These are phyloP conservation scores for Bellardia bayeri DNA, from an alignment of 2,888 invertebrate species.

Conservation along the genomic window DNA sequence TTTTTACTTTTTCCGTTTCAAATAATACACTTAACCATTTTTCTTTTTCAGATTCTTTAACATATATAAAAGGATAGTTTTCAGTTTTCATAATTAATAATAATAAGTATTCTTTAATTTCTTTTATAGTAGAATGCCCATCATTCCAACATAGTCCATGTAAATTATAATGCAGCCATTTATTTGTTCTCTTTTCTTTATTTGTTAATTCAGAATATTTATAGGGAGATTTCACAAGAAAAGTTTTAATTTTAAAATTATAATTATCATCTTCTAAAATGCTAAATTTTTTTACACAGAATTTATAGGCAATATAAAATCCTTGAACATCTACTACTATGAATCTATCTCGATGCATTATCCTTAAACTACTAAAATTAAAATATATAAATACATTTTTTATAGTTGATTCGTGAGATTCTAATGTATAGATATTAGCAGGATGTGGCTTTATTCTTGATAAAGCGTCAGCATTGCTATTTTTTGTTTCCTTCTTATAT, in stretches of 20 bases:
- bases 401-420: too few relatives aligned
- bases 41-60: slow-evolving; percentile 25
- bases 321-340: slow-evolving; percentile 27
- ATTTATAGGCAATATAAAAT: not conserved
- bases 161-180: slow-evolving; percentile 21
- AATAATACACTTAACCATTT: slow-evolving; percentile 9
- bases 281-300: too few relatives aligned
- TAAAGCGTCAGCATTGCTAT: too few relatives aligned
- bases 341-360: slow-evolving; percentile 9
- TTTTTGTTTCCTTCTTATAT: too few relatives aligned
- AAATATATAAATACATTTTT: not conserved
- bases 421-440: too few relatives aligned
- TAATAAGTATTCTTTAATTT: slow-evolving; percentile 16
- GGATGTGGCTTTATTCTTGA: too few relatives aligned
- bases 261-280: not conserved
- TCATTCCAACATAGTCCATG: slow-evolving; percentile 33
- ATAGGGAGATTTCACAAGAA: not conserved
- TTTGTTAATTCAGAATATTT: slow-evolving; percentile 4
- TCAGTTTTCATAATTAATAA: not conserved
- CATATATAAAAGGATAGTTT: slow-evolving; percentile 16
- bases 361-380: not conserved
- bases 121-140: slow-evolving; percentile 16
- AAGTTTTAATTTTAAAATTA: slow-evolving; percentile 17
- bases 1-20: not conserved
- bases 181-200: slow-evolving; percentile 19